A percentile compares a stretch with the other conserved stretches of the same genome.
phyloP scores from a whole-genome alignment of 2,888 invertebrate species.

The Clunio marinus region DNA sequence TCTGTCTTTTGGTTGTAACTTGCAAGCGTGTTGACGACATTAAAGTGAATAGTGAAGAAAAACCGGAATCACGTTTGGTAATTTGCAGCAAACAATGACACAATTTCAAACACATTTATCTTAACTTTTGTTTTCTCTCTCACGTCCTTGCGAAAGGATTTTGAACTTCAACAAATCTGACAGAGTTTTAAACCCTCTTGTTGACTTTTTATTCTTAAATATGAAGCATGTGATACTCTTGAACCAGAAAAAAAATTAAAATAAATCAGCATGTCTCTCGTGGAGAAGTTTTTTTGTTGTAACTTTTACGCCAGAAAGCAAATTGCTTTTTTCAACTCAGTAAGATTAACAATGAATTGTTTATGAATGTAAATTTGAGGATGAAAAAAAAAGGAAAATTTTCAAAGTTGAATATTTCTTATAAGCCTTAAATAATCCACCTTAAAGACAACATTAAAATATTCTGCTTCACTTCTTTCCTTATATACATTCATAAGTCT shows the following conservation, averaged over 20 bases:
- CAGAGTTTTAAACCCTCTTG: background rate
- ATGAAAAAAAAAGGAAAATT: background rate
- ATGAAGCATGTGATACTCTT: too few relatives aligned
- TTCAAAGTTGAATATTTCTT: background rate
- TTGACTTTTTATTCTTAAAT: too few relatives aligned
- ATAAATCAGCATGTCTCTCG: background rate
- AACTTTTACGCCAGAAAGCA: too few relatives aligned
- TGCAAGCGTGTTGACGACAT: background rate
- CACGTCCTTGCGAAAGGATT: background rate
- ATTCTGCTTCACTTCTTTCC: background rate
- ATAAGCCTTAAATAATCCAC: constrained; percentile 25
- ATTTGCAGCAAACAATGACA: background rate
- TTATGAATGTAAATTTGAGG: too few relatives aligned
- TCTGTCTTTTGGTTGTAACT: background rate
- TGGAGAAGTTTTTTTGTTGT: background rate
- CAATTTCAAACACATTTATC: background rate
- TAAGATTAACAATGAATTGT: too few relatives aligned
- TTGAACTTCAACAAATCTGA: too few relatives aligned
- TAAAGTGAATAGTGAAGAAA: background rate
- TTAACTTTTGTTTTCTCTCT: background rate
- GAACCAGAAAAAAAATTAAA: background rate
- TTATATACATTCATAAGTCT: background rate
- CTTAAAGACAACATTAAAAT: constrained; percentile 24
- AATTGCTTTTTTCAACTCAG: too few relatives aligned
- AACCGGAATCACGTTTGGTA: background rate